Evolutionary conservation across 1,140 invertebrate genomes (phyloP).

Genomic region (Sycobia sp.): DNA sequence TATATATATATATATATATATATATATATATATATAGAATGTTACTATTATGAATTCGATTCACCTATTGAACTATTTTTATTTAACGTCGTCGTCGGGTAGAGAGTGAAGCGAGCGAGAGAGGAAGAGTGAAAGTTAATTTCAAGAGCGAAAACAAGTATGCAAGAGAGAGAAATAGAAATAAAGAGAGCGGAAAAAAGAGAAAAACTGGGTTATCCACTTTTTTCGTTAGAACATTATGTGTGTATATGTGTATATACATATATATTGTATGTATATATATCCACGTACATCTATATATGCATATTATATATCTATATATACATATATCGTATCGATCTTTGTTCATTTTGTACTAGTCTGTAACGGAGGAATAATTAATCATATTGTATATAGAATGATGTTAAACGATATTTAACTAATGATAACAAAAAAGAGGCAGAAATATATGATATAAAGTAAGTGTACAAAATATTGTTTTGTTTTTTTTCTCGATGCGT

Average conservation of each 20-base stretch:
- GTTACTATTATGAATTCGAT: constrained; percentile 25
- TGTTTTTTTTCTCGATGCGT: constrained; percentile 21
- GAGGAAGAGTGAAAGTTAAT: background rate
- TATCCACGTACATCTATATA: no score
- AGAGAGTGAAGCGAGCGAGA: background rate
- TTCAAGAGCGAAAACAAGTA: constrained; percentile 3
- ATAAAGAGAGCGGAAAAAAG: background rate
- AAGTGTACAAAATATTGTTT: constrained; percentile 35
- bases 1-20: no score
- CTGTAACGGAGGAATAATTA: constrained; percentile 35
- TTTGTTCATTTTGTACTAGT: constrained; percentile 39
- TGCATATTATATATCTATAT: no score
- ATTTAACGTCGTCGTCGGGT: background rate
- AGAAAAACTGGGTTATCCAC: constrained; percentile 29
- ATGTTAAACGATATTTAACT: constrained; percentile 38
- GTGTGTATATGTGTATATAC: background rate
- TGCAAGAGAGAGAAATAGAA: constrained; percentile 1
- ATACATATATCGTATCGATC: constrained; percentile 35
- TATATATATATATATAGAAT: constrained; percentile 22
- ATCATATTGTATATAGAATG: constrained; percentile 38
- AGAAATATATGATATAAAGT: constrained; percentile 37
- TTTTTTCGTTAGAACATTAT: constrained; percentile 29
- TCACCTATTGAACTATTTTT: constrained; percentile 14
- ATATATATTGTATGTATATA: background rate
- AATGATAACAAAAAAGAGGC: constrained; percentile 35